phyloP scores from a whole-genome alignment of 2,888 invertebrate species.

The Hirtodrosophila duncani region DNA sequence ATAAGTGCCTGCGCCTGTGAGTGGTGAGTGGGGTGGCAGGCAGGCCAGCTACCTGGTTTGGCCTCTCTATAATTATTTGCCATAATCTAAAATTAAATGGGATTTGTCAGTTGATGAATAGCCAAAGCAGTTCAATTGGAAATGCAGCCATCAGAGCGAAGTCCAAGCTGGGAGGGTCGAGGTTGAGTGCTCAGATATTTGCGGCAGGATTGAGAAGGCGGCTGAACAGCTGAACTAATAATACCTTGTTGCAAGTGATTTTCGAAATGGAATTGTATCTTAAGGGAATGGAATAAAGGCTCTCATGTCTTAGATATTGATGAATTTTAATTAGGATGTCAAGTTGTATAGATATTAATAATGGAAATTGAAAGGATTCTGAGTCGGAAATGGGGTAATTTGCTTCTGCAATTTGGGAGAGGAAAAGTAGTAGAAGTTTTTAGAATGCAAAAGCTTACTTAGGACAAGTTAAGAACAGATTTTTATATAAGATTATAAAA shows the following conservation, averaged over 20 bases:
- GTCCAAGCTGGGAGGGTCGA: not conserved
- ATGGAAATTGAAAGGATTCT: no score
- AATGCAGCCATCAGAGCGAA: slow-evolving; percentile 25
- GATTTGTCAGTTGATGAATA: slow-evolving; percentile 68
- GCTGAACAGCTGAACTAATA: slow-evolving; percentile 21
- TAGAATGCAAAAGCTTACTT: no score
- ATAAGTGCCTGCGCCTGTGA: slow-evolving; percentile 35
- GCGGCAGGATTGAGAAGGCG: slow-evolving; percentile 11
- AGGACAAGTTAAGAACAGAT: no score
- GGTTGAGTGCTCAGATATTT: slow-evolving; percentile 1
- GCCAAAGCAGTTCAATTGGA: slow-evolving; percentile 56
- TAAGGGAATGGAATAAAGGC: slow-evolving; percentile 18
- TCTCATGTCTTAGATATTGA: slow-evolving; percentile 33
- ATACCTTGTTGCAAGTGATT: slow-evolving; percentile 26
- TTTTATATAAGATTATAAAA: no score
- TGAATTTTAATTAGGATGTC: slow-evolving; percentile 49
- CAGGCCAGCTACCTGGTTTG: slow-evolving; percentile 2
- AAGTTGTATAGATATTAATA: no score
- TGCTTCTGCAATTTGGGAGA: no score
- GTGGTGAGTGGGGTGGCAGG: slow-evolving; percentile 18
- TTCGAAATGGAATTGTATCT: slow-evolving; percentile 24
- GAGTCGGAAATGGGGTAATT: no score
- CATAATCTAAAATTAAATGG: slow-evolving; percentile 66
- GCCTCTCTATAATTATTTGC: slow-evolving; percentile 60
- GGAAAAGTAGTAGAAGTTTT: no score